Evolutionary conservation across 2,797 vertebrate species (phyloP).

Genomic region (Pseudocheirus occidentalis): DNA sequence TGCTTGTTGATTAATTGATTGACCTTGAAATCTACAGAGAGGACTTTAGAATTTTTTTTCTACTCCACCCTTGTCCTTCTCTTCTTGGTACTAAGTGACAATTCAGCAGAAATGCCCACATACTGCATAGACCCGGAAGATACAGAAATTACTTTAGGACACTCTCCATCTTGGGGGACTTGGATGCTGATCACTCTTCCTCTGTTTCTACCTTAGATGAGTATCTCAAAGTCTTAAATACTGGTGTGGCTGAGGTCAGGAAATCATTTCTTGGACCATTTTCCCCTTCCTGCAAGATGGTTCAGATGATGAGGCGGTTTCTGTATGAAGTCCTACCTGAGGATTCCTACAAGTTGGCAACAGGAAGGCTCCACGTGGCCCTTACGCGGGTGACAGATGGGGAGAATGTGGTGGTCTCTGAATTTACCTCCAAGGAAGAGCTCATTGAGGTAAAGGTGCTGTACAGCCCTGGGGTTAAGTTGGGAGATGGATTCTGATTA

Average conservation of each 20-base stretch:
- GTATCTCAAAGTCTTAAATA: conserved; percentile 86
- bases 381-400: conserved; percentile 89
- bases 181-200: fast-evolving
- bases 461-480: not conserved
- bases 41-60: not conserved
- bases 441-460: conserved; percentile 86
- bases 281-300: conserved; percentile 87
- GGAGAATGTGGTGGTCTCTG: conserved; percentile 86
- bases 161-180: not conserved
- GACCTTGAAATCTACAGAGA: not conserved
- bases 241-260: conserved; percentile 83
- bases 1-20: not conserved
- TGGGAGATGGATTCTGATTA: not conserved
- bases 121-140: not conserved
- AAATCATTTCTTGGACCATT: conserved; percentile 88
- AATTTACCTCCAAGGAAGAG: conserved; percentile 91
- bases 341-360: conserved; percentile 88
- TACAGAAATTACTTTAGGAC: fast-evolving
- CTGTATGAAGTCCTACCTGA: conserved; percentile 84
- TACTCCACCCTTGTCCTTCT: not conserved
- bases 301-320: conserved; percentile 83
- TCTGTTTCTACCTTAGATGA: conserved; percentile 71
- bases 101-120: not conserved
- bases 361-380: conserved; percentile 87
- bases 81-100: not conserved